These are phyloP conservation scores for Yponomeuta sedellus DNA, from an alignment of 2,888 invertebrate species.

Conservation along the genomic window DNA sequence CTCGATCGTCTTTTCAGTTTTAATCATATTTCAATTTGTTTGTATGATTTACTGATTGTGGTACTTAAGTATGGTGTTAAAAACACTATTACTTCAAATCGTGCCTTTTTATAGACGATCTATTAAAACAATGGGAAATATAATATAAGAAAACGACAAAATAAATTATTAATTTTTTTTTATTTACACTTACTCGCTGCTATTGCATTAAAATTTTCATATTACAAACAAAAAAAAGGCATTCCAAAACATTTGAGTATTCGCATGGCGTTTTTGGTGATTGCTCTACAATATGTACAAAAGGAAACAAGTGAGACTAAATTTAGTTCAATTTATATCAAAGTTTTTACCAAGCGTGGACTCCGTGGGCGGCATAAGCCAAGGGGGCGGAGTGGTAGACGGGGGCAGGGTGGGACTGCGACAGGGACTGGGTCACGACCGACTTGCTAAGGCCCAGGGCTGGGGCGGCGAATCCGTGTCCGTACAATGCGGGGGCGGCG, in stretches of 20 bases:
- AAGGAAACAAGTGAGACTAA: neutral
- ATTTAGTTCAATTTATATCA: constrained; percentile 37
- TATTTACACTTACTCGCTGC: constrained; percentile 72
- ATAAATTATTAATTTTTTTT: constrained; percentile 35
- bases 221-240: constrained; percentile 27
- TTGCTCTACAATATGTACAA: constrained; percentile 12
- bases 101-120: no score
- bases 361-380: constrained; percentile 29
- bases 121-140: neutral
- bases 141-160: constrained; percentile 22
- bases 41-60: no score
- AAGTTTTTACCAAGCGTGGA: constrained; percentile 68
- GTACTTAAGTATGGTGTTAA: no score
- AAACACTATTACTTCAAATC: no score
- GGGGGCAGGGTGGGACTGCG: constrained; percentile 60
- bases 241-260: constrained; percentile 60
- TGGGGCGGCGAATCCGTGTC: constrained; percentile 39
- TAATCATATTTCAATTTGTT: no score
- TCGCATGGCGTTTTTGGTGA: constrained; percentile 38
- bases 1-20: no score
- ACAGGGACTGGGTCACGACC: constrained; percentile 52
- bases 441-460: constrained; percentile 39
- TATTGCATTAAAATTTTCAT: constrained; percentile 46
- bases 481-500: constrained; percentile 27
- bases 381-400: constrained; percentile 45